Percentiles rank a stretch among this genome's conserved stretches.
phyloP scores from a whole-genome alignment of 1,140 invertebrate genomes.

The Cherax quadricarinatus region DNA sequence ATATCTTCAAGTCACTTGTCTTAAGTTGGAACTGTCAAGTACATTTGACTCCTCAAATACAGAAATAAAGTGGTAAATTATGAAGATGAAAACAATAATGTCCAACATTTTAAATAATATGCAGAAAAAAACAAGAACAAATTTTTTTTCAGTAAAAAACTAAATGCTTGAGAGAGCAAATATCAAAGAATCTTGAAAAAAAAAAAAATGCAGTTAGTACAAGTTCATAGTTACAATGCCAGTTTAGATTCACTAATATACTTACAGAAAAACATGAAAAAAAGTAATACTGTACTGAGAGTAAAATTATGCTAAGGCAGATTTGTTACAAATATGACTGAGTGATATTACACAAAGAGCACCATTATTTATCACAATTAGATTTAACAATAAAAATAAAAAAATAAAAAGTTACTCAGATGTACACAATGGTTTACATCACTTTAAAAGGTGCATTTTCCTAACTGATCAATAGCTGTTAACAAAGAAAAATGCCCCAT shows the following conservation, averaged over 20 bases:
- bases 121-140: neutral
- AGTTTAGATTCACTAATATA: neutral
- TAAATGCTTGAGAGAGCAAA: neutral
- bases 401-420: neutral
- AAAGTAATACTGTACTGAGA: neutral
- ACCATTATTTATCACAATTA: slow-evolving; percentile 8
- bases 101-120: neutral
- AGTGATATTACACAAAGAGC: neutral
- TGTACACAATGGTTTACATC: neutral
- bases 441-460: neutral
- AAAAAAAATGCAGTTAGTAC: neutral
- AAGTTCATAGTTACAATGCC: neutral
- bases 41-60: no score
- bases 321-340: neutral
- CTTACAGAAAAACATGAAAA: neutral
- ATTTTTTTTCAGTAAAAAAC: neutral
- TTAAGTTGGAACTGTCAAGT: no score
- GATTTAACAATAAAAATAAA: neutral
- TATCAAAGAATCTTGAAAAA: neutral
- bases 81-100: neutral
- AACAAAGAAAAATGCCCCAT: neutral
- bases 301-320: neutral
- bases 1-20: no score
- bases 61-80: neutral
- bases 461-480: neutral